Evolutionary conservation across 2,113 vertebrate genomes (phyloP), one percentile per base, ranked within the genome.

Genomic region (Campylomormyrus numenius): DNA sequence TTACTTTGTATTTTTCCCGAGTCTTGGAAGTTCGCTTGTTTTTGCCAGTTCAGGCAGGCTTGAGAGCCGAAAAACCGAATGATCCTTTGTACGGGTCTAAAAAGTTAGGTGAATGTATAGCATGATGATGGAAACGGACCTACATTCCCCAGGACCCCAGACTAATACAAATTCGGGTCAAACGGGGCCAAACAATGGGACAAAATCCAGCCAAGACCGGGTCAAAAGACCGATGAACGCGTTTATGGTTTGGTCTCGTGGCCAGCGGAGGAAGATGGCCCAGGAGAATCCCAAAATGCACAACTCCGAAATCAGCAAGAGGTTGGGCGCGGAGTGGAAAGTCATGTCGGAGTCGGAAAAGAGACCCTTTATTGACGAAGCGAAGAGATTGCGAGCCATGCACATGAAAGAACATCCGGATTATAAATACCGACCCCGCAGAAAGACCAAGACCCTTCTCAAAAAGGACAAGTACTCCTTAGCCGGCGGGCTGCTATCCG

Each of bases 91-190:
- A 93, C 95, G 93, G 95, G 94, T 96, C 96, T 95, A 93, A 96
- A 97, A 95, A 93, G 95, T 95, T 93, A 95, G 96, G 94, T 97
- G 97, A 97, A 99, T 99, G 98, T 99, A 99, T 97, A 98, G 98
- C 97, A 98, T 99, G 98, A 99, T 99, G 98, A 99, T 99, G 98
- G 98, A 99, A 92, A 98, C 98, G 94, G 98, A 99, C 97, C 97
- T 99, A 92, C 98, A 99, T 94, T 98, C 98, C 96, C 98, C 98
- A 89, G 97, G 97, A 87, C 97, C 97, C 94, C 98, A 97, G 95
- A 97, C 97, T 90, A 97, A 98, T 92, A 97, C 97, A 93, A 96
- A 94, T 95, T 95, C 97, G 94, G 98, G 97, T 94, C 97, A 97
- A 91, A 96, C 97, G 92, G 97, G 97, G 94, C 96, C 97, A 88